These are phyloP conservation scores for Plutella xylostella DNA, from an alignment of 2,888 invertebrate genomes.

Conservation along the genomic window DNA sequence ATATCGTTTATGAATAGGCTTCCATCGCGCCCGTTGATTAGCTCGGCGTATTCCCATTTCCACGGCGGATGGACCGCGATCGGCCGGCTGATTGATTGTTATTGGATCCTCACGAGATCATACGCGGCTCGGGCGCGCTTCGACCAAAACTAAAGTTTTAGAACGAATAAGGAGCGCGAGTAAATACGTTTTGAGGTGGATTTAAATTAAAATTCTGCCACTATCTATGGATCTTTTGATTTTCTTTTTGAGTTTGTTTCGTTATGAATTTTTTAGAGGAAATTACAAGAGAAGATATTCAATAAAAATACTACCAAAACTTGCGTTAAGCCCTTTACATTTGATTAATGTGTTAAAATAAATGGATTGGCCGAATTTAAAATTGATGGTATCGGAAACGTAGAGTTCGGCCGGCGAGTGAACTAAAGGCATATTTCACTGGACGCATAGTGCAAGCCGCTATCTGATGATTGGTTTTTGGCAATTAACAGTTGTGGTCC, in stretches of 20 bases:
- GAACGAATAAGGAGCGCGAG: too few relatives aligned
- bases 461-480: constrained; percentile 72
- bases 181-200: too few relatives aligned
- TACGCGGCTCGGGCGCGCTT: too few relatives aligned
- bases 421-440: constrained; percentile 64
- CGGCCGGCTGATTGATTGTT: constrained; percentile 51
- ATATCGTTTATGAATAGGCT: constrained; percentile 51
- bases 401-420: constrained; percentile 13
- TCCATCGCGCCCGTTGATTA: constrained; percentile 44
- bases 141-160: too few relatives aligned
- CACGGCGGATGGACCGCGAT: constrained; percentile 41
- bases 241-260: too few relatives aligned
- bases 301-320: too few relatives aligned
- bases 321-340: too few relatives aligned
- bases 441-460: constrained; percentile 45
- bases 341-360: too few relatives aligned
- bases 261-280: too few relatives aligned
- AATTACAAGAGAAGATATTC: too few relatives aligned
- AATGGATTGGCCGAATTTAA: neutral
- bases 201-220: too few relatives aligned
- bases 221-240: too few relatives aligned
- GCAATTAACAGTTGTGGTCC: constrained; percentile 68
- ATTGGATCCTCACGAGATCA: constrained; percentile 25
- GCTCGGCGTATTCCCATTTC: constrained; percentile 52
- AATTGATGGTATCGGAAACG: constrained; percentile 1